phyloP scores from a whole-genome alignment of 2,888 invertebrate genomes.

The Melieria picta region DNA sequence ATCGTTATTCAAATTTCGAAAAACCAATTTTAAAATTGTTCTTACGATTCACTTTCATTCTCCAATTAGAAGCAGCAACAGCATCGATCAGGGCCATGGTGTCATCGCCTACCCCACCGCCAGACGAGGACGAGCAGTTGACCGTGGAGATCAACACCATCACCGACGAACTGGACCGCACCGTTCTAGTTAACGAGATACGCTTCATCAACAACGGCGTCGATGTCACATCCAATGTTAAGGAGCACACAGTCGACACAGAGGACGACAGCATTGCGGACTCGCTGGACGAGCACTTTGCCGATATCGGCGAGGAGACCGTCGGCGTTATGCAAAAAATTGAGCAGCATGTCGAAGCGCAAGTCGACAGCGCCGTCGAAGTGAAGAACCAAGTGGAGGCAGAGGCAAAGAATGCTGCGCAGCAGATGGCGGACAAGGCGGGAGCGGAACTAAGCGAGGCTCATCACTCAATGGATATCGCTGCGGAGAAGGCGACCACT shows the following conservation, averaged over 20 bases:
- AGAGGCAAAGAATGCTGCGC: slow-evolving; percentile 10
- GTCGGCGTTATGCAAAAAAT: slow-evolving; percentile 33
- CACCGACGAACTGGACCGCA: slow-evolving; percentile 56
- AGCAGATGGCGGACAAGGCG: slow-evolving; percentile 3
- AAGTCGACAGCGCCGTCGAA: slow-evolving; percentile 23
- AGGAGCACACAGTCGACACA: slow-evolving; percentile 45
- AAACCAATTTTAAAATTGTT: not conserved
- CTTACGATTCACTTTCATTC: not conserved
- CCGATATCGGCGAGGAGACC: slow-evolving; percentile 41
- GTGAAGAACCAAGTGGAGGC: slow-evolving; percentile 12
- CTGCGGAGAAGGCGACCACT: not conserved
- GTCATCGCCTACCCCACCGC: slow-evolving; percentile 52
- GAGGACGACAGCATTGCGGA: slow-evolving; percentile 42
- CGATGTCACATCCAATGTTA: slow-evolving; percentile 62
- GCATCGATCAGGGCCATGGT: slow-evolving; percentile 42
- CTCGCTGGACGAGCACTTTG: slow-evolving; percentile 43
- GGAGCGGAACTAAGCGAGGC: not conserved
- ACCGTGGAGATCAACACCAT: slow-evolving; percentile 60
- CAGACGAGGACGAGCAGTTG: slow-evolving; percentile 62
- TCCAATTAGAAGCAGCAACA: slow-evolving; percentile 12
- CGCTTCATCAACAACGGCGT: slow-evolving; percentile 65
- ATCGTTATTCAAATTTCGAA: too few species aligned
- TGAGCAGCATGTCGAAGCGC: slow-evolving; percentile 39
- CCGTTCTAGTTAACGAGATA: slow-evolving; percentile 61
- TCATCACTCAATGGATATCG: not conserved